Base-by-base conservation (phyloP, 2,888 invertebrate species). In the Endotricha flammealis region DNA sequence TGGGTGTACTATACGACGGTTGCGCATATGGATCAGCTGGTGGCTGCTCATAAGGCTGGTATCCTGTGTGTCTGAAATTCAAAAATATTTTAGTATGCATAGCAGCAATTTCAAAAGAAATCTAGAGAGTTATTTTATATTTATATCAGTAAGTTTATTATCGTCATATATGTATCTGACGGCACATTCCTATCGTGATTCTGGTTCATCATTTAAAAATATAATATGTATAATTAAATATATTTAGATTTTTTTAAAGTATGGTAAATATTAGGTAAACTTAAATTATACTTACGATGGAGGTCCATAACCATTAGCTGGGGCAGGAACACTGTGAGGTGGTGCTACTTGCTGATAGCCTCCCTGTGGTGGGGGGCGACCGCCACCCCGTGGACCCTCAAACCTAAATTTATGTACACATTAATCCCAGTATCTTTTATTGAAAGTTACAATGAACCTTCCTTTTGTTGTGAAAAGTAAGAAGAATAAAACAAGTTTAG, bases 181-280 rank as follows among this genome's bases (percentile, higher is more conserved):
- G 83, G 85, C 85, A 85, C 85, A 83, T 85, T 85, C 85, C 85
- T 85, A 83, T 85, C 85, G 66, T 70, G 71, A 61, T 67, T 66
- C 55, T 50, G 77, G 82, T 65, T 85, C 85, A 85, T 83, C 82
- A 82, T 75, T 7, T 10, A 29, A 14, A 16, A 30, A 29, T 14
- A n/a, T n/a, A n/a, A n/a, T n/a, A n/a, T n/a, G n/a, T n/a, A n/a
- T n/a, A n/a, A n/a, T n/a, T n/a, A n/a, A n/a, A n/a, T n/a, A n/a
- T n/a, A n/a, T n/a, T n/a, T n/a, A n/a, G n/a, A n/a, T n/a, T n/a
- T n/a, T n/a, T n/a, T n/a, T n/a, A n/a, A n/a, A n/a, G n/a, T n/a
- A n/a, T n/a, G n/a, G n/a, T n/a, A n/a, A n/a, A n/a, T n/a, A n/a
- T n/a, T n/a, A n/a, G n/a, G n/a, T n/a, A n/a, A n/a, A n/a, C n/a